Evolutionary conservation across 2,797 vertebrate species (phyloP).

Genomic region (Pitangus sulphuratus): DNA sequence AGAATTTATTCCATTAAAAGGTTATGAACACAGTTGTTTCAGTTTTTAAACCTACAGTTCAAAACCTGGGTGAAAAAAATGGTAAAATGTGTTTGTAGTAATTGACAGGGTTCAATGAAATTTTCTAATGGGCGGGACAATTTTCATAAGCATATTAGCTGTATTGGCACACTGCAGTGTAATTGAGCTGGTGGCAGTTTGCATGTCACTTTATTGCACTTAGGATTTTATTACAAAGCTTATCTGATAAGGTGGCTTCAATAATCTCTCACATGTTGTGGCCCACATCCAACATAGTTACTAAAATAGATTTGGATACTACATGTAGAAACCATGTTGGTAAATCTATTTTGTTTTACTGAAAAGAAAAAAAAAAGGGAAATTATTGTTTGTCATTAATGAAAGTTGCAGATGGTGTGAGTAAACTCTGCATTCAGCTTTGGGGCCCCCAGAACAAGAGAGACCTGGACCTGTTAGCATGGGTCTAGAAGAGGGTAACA

Average conservation of each 20-base stretch:
- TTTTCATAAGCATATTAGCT: background rate
- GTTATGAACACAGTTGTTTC: background rate
- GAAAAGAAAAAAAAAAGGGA: background rate
- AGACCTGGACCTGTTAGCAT: background rate
- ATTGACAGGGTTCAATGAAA: background rate
- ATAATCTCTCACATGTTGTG: background rate
- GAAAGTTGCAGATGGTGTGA: background rate
- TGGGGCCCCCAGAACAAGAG: background rate
- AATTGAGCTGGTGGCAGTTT: background rate
- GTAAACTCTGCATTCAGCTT: background rate
- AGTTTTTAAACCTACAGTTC: background rate
- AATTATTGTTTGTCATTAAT: background rate
- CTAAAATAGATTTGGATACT: background rate
- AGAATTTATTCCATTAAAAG: background rate
- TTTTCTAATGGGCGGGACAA: background rate
- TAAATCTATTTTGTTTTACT: background rate
- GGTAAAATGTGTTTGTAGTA: background rate
- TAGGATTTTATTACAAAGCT: background rate
- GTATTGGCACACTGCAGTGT: background rate
- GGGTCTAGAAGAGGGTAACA: background rate
- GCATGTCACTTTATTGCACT: background rate
- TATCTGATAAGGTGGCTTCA: background rate
- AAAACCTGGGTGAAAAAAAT: background rate
- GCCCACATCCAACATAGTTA: background rate
- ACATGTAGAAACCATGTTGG: background rate